Evolutionary conservation across 1,140 invertebrate genomes (phyloP), one percentile per base, ranked within the genome.

Genomic region (Dendrolimus punctatus): DNA sequence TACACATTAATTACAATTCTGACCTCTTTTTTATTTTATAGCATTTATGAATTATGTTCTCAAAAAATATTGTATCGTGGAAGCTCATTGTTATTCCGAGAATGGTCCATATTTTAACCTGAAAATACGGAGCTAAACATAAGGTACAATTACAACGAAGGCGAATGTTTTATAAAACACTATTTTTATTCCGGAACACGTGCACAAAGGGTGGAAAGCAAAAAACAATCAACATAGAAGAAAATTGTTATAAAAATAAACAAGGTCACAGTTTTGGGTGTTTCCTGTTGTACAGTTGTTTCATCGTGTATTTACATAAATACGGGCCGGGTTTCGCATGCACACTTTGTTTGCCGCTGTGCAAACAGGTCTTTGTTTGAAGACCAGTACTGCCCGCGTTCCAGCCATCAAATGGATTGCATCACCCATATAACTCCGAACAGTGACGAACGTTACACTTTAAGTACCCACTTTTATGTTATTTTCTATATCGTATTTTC

Each of bases 241-340:
- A 58, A 65, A 72, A 70, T 56, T 60, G 62, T 63, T 66, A 61
- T 62, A 68, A 69, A 78, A 77, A 69, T 70, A 76, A 73, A 75
- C 71, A 71, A 53, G 64, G 60, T 55, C 65, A 52, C 67, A 63
- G 53, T 73, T 73, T 68, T 54, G 62, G 63, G 49, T 62, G 54
- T 74, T 74, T 75, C 55, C 62, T 60, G 61, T 56, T 65, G 68
- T 63, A 67, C 57, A 66, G 64, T 73, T 73, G 67, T 74, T 79
- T 62, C 61, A 67, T 60, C 63, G 68, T 67, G 57, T 77, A 73
- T 82, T 82, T 80, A 73, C 71, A 73, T 72, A 76, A 71, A 79
- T 70, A 68, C 69, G 62, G 62, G 58, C 56, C 58, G 60, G 60
- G 66, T 72, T 70, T 71, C 68, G 68, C 67, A 73, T 68, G 69